Evolutionary conservation across 2,797 vertebrate species (phyloP).

Genomic region (Chelidonichthys spinosus): DNA sequence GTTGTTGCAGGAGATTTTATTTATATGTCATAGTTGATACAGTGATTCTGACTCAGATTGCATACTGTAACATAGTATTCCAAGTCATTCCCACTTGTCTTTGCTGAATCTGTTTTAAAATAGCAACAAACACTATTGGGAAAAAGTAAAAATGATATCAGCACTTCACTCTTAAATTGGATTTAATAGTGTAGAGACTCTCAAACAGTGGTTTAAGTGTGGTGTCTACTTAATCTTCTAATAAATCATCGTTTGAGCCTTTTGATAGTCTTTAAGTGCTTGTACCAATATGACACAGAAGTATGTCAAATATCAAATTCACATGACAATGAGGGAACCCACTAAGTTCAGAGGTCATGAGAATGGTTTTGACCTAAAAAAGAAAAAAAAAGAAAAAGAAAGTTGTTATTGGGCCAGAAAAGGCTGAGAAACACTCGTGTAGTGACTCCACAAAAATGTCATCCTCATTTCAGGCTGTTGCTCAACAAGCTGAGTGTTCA

Average conservation of each 20-base stretch:
- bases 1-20: neutral
- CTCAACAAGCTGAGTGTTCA: neutral
- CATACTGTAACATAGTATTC: neutral
- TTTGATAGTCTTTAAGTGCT: neutral
- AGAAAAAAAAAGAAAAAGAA: neutral
- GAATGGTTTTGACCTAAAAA: conserved; percentile 36
- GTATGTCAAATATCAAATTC: conserved; percentile 1
- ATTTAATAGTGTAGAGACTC: neutral
- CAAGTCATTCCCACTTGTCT: neutral
- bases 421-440: conserved; percentile 22
- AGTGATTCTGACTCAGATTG: neutral
- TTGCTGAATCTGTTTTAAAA: conserved; percentile 3
- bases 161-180: neutral
- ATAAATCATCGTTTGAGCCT: neutral
- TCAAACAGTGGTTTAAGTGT: neutral
- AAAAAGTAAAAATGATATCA: neutral
- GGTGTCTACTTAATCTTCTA: neutral
- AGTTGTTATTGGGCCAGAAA: conserved; percentile 5
- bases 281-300: conserved; percentile 16
- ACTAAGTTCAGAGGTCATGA: conserved; percentile 40
- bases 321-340: conserved; percentile 5
- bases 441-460: conserved; percentile 21
- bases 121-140: neutral
- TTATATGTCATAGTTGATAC: neutral
- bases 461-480: neutral